Evolutionary conservation across 2,797 vertebrate species (phyloP), one percentile per base, ranked within the genome.

Genomic region (Clarias fuscus): DNA sequence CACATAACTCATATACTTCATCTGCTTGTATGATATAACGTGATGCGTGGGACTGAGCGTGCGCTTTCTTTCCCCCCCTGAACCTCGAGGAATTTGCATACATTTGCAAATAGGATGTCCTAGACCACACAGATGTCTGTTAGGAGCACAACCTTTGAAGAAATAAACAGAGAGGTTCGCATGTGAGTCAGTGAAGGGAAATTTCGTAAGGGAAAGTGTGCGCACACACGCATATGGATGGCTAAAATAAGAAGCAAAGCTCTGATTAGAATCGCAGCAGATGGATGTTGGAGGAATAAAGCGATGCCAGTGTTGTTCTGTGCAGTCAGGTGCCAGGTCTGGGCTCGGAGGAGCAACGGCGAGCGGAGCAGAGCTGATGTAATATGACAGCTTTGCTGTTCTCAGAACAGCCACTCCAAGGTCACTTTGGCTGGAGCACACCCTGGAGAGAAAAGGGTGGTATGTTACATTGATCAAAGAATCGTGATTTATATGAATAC

Each of bases 241-340:
- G 94, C 94, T 95, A 95, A 95, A 96, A 95, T 95, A 96, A 94
- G 94, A 95, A 95, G 93, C 93, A 91, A 94, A 93, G 94, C 95
- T 94, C 95, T 92, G 94, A 95, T 95, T 92, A 93, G 93, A 94
- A 92, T 93, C 80, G 91, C 94, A 94, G 94, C 95, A 96, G 95
- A 96, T 96, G 96, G 96, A 95, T 93, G 94, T 94, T 94, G 93
- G 94, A 94, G 95, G 93, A 95, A 94, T 93, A 92, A 95, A 94
- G 93, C 92, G 93, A 94, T 95, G 94, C 94, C 94, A 94, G 94
- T 93, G 92, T 95, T 95, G 88, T 94, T 95, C 93, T 92, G 92
- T 94, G 94, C 94, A 87, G 93, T 94, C 93, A 89, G 91, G 93
- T 95, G 95, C 94, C 95, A 96, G 94, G 93, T 92, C 91, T 90